phyloP scores from a whole-genome alignment of 2,113 vertebrate genomes.

The Dipodomys spectabilis region DNA sequence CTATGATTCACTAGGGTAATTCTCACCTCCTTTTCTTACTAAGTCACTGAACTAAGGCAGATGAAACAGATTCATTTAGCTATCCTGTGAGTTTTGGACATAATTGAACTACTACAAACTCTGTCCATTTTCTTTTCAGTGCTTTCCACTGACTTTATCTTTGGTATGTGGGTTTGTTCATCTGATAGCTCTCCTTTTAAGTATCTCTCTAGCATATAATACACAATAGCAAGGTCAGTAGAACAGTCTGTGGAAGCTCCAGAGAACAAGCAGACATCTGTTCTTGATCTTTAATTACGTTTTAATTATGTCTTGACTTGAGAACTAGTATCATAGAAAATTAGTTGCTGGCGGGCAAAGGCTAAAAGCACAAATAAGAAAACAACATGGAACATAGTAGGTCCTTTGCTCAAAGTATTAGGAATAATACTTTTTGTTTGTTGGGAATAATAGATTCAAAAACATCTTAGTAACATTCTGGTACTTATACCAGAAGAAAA shows the following conservation, averaged over 20 bases:
- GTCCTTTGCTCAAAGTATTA: not conserved
- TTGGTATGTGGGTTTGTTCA: not conserved
- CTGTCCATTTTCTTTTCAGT: not conserved
- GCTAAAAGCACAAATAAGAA: not conserved
- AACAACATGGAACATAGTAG: not conserved
- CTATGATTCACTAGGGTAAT: no score
- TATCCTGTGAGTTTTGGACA: not conserved
- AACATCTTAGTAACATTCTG: conserved; percentile 3
- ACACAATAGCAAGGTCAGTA: not conserved
- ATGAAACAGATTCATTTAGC: not conserved
- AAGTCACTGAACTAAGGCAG: not conserved
- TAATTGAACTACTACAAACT: not conserved
- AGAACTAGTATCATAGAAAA: conserved; percentile 71
- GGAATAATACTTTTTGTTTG: not conserved
- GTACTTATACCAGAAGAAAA: not conserved
- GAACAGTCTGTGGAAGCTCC: not conserved
- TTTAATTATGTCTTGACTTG: conserved; percentile 69
- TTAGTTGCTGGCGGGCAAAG: conserved; percentile 4
- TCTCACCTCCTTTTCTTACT: not conserved
- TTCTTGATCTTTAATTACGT: conserved; percentile 75
- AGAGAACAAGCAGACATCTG: not conserved
- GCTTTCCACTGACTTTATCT: not conserved
- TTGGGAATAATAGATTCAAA: not conserved
- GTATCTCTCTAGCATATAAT: conserved; percentile 29
- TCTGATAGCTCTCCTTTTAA: not conserved